Evolutionary conservation across 2,888 invertebrate genomes (phyloP).

Genomic region (Acleris literana): DNA sequence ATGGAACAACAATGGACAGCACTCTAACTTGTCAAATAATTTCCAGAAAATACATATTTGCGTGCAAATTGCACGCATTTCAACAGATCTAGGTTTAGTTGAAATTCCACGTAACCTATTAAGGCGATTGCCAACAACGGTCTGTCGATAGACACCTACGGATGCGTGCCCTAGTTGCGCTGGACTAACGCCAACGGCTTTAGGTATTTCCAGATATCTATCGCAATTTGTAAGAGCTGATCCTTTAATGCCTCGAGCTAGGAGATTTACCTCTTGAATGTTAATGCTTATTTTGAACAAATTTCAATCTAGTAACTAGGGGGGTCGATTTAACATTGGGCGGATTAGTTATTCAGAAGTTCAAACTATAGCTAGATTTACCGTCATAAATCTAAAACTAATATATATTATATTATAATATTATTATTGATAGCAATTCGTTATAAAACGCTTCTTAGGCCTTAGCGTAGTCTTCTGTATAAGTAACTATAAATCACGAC

Average conservation of each 20-base stretch:
- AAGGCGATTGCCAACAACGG: slow-evolving; percentile 76
- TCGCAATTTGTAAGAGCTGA: slow-evolving; percentile 47
- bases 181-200: slow-evolving; percentile 72
- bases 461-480: no score
- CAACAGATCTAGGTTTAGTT: slow-evolving; percentile 38
- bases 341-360: no score
- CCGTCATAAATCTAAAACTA: no score
- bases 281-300: slow-evolving; percentile 22
- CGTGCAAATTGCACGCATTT: slow-evolving; percentile 25
- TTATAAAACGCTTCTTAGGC: no score
- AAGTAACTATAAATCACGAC: no score
- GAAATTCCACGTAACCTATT: slow-evolving; percentile 67
- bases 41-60: slow-evolving; percentile 13
- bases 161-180: slow-evolving; percentile 68
- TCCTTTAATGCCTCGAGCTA: slow-evolving; percentile 44
- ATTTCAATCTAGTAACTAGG: not conserved
- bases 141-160: slow-evolving; percentile 66
- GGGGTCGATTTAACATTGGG: no score
- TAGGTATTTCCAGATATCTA: slow-evolving; percentile 57
- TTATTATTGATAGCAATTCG: no score
- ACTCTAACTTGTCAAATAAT: not conserved
- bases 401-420: no score
- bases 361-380: no score
- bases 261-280: slow-evolving; percentile 24
- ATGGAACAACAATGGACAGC: slow-evolving; percentile 16